A percentile compares a stretch with the other conserved stretches of the same genome.
These are phyloP conservation scores for Helostoma temminkii DNA, from an alignment of 2,797 vertebrate species.

Conservation along the genomic window DNA sequence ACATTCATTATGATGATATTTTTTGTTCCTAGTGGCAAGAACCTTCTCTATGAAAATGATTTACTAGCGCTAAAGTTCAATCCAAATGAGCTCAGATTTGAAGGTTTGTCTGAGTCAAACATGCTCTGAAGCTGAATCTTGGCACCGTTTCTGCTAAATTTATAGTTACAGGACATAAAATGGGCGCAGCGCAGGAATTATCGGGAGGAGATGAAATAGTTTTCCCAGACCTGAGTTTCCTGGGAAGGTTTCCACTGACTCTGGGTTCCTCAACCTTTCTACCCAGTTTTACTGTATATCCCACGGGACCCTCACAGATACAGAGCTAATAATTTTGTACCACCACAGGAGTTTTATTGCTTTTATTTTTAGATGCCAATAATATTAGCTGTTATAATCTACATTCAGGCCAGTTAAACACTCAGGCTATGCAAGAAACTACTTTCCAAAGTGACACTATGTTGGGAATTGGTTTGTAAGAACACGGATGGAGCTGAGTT, in stretches of 20 bases:
- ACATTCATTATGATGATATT: background rate
- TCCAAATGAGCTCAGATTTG: background rate
- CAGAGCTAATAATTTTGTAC: background rate
- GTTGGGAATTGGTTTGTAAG: background rate
- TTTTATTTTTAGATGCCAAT: background rate
- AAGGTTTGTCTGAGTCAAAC: background rate
- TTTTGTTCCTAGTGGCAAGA: background rate
- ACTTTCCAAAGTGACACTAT: background rate
- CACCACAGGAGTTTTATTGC: background rate
- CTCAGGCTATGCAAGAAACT: background rate
- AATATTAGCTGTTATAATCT: background rate
- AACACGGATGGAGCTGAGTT: background rate
- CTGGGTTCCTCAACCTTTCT: background rate
- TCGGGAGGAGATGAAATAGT: background rate
- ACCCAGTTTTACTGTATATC: background rate
- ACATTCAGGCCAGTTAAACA: background rate
- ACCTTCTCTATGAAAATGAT: background rate
- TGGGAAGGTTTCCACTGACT: slow-evolving; percentile 13
- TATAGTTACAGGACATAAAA: background rate
- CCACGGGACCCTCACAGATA: background rate
- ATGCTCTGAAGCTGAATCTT: background rate
- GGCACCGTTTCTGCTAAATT: background rate
- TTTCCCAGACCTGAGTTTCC: slow-evolving; percentile 20
- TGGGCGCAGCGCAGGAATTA: background rate
- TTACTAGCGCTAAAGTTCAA: background rate